Evolutionary conservation across 2,113 vertebrate species (phyloP).

Genomic region (Zosterops hypoxanthus): DNA sequence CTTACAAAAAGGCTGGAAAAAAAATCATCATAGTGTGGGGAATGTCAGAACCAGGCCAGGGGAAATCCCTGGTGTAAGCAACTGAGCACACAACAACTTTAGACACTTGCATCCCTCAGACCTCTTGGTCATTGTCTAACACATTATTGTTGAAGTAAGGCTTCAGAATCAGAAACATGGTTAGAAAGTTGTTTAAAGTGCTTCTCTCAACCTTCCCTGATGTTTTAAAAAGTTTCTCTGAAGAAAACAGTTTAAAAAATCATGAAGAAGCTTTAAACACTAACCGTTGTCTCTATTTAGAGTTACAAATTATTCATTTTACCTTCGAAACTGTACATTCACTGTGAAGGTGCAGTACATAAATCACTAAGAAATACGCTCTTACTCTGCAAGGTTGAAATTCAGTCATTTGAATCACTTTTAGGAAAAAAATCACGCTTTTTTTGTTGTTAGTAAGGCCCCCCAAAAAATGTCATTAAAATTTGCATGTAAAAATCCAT

Average conservation of each 20-base stretch:
- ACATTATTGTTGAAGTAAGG: neutral
- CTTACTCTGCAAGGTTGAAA: neutral
- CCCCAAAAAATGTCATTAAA: neutral
- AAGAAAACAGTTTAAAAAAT: neutral
- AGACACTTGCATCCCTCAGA: neutral
- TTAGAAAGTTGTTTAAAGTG: neutral
- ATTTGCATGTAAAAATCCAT: neutral
- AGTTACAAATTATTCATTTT: constrained; percentile 2
- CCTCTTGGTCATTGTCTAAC: neutral
- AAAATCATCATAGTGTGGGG: neutral
- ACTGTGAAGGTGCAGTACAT: neutral
- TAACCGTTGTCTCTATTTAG: neutral
- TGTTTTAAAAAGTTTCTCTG: neutral
- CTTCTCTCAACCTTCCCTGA: neutral
- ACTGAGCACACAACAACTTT: neutral
- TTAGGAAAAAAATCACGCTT: neutral
- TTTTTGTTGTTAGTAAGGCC: neutral
- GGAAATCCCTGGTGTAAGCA: neutral
- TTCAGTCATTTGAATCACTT: neutral
- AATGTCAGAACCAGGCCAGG: neutral
- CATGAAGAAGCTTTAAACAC: neutral
- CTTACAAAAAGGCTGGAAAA: neutral
- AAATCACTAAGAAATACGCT: constrained; percentile 4
- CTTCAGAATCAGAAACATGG: neutral
- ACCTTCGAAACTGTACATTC: neutral